Conservation (phyloP, 2,113 vertebrate genomes). For the Ctenomys sociabilis region DNA sequence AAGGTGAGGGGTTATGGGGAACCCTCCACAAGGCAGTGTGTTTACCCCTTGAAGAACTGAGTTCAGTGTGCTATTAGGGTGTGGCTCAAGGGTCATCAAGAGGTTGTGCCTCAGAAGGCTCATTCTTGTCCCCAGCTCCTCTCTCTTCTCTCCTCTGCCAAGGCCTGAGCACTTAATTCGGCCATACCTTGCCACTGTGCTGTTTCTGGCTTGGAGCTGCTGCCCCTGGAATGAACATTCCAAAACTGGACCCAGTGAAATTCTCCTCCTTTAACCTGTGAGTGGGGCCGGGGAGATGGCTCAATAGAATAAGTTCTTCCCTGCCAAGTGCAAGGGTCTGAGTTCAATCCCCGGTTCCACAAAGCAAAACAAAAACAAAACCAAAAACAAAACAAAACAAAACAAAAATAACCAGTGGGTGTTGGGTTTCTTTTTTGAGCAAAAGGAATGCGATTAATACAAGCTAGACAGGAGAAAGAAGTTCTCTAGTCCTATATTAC, state of each 20-base stretch:
- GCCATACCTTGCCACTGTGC: neutral
- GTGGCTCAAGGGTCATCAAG: neutral
- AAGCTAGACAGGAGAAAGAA: neutral
- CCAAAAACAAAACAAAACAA: too few species aligned
- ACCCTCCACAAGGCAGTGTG: neutral
- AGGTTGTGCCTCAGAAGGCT: neutral
- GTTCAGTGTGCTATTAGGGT: neutral
- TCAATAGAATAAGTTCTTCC: too few species aligned
- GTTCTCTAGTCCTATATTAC: neutral
- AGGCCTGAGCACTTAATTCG: neutral
- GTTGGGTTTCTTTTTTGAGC: neutral
- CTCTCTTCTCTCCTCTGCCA: neutral
- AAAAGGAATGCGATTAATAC: neutral
- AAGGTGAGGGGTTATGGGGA: neutral
- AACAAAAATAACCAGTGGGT: neutral
- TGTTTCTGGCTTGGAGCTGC: neutral
- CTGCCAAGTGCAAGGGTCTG: too few species aligned
- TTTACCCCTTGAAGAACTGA: neutral
- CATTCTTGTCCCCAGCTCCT: neutral
- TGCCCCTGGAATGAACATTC: neutral
- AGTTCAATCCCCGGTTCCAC: too few species aligned
- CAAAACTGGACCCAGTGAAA: neutral
- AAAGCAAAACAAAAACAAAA: too few species aligned
- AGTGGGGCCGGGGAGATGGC: too few species aligned
- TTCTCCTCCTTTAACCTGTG: neutral